Conservation (phyloP, 2,113 vertebrate genomes). For the Hepsetus odoe region DNA sequence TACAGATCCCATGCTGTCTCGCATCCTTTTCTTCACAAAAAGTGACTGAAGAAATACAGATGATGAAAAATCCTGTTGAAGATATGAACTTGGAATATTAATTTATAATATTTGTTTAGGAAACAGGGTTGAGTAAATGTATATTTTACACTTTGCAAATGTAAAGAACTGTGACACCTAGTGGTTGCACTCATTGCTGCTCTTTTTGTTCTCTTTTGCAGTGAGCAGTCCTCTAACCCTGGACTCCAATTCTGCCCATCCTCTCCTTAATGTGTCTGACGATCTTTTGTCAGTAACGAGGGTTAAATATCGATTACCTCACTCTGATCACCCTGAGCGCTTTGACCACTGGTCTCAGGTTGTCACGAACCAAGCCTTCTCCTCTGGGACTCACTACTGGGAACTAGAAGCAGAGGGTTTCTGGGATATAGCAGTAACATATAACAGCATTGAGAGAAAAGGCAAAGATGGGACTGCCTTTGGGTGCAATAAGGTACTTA, state of each 20-base stretch:
- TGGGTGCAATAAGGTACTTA: slow-evolving; percentile 72
- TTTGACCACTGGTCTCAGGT: slow-evolving; percentile 78
- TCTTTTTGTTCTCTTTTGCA: slow-evolving; percentile 30
- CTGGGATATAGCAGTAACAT: slow-evolving; percentile 74
- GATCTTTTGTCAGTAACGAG: slow-evolving; percentile 66
- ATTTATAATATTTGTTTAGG: too few relatives aligned
- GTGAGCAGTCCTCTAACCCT: slow-evolving; percentile 69
- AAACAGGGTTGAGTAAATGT: too few relatives aligned
- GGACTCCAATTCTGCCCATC: slow-evolving; percentile 72
- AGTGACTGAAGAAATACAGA: too few relatives aligned
- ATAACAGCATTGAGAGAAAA: slow-evolving; percentile 71
- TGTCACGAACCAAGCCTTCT: slow-evolving; percentile 65
- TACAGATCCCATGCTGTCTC: too few relatives aligned
- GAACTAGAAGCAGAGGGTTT: slow-evolving; percentile 74
- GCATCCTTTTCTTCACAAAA: too few relatives aligned
- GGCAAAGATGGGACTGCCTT: slow-evolving; percentile 71
- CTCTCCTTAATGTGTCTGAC: slow-evolving; percentile 69
- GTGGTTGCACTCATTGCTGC: background rate
- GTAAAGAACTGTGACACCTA: slow-evolving; percentile 23
- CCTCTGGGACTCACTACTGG: slow-evolving; percentile 75
- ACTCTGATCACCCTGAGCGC: slow-evolving; percentile 63
- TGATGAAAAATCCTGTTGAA: too few relatives aligned
- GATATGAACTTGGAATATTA: too few relatives aligned
- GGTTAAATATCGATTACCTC: slow-evolving; percentile 62
- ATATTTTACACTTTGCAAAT: too few relatives aligned